A percentile compares a stretch with the other conserved stretches of the same genome.
These are phyloP conservation scores for Asteroscopus sphinx DNA, from an alignment of 2,888 invertebrate genomes.

Conservation along the genomic window DNA sequence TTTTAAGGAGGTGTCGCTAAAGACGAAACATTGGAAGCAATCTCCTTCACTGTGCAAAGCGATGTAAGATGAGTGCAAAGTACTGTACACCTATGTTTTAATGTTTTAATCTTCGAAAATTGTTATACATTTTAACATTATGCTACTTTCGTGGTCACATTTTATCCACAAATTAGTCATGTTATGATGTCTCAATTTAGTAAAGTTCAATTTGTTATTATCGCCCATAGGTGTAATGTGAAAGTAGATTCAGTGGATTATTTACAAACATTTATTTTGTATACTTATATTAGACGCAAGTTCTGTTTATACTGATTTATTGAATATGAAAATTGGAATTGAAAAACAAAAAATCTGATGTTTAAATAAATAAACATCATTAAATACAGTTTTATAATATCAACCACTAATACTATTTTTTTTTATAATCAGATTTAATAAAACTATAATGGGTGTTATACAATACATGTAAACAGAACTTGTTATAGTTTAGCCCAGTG, in stretches of 20 bases:
- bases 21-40: slow-evolving; percentile 82
- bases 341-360: slow-evolving; percentile 3
- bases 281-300: slow-evolving; percentile 29
- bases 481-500: slow-evolving; percentile 63
- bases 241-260: slow-evolving; percentile 54
- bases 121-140: slow-evolving; percentile 61
- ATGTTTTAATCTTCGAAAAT: slow-evolving; percentile 54
- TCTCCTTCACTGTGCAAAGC: slow-evolving; percentile 87
- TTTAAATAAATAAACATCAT: background rate
- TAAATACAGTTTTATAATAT: background rate
- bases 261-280: slow-evolving; percentile 47
- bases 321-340: background rate
- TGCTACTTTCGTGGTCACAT: slow-evolving; percentile 35
- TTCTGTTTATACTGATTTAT: slow-evolving; percentile 38
- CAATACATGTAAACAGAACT: slow-evolving; percentile 58
- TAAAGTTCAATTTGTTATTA: slow-evolving; percentile 59
- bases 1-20: slow-evolving; percentile 79
- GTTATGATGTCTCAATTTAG: slow-evolving; percentile 65
- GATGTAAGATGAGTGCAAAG: slow-evolving; percentile 81
- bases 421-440: no score
- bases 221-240: slow-evolving; percentile 54
- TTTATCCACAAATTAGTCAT: slow-evolving; percentile 73
- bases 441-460: background rate
- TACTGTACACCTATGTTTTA: slow-evolving; percentile 65
- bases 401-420: no score